A percentile compares a stretch with the other conserved stretches of the same genome.
phyloP scores from a whole-genome alignment of 2,888 invertebrate genomes.

The Ptychoptera contaminata region DNA sequence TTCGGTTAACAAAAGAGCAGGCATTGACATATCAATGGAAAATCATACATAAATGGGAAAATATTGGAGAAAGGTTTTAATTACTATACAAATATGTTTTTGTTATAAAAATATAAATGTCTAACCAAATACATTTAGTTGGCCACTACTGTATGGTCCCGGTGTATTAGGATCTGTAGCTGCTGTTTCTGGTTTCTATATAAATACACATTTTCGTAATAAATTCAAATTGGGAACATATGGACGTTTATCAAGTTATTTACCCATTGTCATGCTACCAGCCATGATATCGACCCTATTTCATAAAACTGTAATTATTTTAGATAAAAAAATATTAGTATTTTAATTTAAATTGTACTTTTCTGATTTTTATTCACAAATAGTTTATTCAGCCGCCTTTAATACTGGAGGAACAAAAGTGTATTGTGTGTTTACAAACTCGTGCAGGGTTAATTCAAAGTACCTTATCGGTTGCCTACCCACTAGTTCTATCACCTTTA shows the following conservation, averaged over 20 bases:
- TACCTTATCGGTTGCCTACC: slow-evolving; percentile 38
- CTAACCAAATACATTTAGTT: slow-evolving; percentile 28
- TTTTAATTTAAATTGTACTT: slow-evolving; percentile 1
- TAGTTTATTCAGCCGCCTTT: slow-evolving; percentile 41
- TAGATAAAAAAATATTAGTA: background rate
- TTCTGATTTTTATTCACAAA: slow-evolving; percentile 14
- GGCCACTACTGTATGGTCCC: slow-evolving; percentile 36
- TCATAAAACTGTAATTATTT: slow-evolving; percentile 39
- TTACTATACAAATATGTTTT: too few species aligned
- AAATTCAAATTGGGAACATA: slow-evolving; percentile 41
- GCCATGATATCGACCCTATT: slow-evolving; percentile 35
- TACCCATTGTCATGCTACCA: slow-evolving; percentile 46
- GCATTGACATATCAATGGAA: slow-evolving; percentile 44
- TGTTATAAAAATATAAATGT: slow-evolving; percentile 8
- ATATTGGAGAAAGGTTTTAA: slow-evolving; percentile 44
- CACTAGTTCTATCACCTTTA: slow-evolving; percentile 42
- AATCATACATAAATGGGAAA: slow-evolving; percentile 41
- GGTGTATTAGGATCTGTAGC: slow-evolving; percentile 35
- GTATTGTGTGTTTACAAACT: slow-evolving; percentile 49
- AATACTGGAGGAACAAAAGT: slow-evolving; percentile 38
- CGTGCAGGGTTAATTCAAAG: slow-evolving; percentile 40
- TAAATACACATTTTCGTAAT: slow-evolving; percentile 46
- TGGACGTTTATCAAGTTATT: slow-evolving; percentile 42
- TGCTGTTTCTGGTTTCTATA: slow-evolving; percentile 36
- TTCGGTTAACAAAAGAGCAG: slow-evolving; percentile 37